These are phyloP conservation scores for Plectropomus leopardus DNA, from an alignment of 2,113 vertebrate species.

Conservation along the genomic window DNA sequence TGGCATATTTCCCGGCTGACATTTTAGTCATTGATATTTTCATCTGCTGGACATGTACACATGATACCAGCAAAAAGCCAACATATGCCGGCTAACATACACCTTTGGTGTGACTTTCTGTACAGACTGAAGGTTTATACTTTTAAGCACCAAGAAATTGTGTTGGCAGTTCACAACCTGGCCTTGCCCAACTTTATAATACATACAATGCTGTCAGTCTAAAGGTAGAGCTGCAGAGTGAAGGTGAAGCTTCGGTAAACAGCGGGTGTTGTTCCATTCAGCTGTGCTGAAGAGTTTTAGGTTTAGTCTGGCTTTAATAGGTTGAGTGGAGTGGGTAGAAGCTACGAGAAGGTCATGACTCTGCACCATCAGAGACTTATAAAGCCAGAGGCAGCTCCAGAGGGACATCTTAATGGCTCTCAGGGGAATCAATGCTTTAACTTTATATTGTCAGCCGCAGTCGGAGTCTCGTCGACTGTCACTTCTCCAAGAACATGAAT, in stretches of 20 bases:
- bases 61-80: too few relatives aligned
- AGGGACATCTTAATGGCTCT: constrained; percentile 57
- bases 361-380: constrained; percentile 30
- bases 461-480: constrained; percentile 49
- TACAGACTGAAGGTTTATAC: not conserved
- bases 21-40: too few relatives aligned
- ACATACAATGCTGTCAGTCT: not conserved
- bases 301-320: constrained; percentile 24
- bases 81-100: too few relatives aligned
- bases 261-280: constrained; percentile 17
- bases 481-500: constrained; percentile 35
- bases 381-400: constrained; percentile 35
- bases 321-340: constrained; percentile 1
- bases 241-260: constrained; percentile 42
- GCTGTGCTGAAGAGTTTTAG: not conserved
- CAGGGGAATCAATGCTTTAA: constrained; percentile 60
- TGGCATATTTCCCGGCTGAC: too few relatives aligned
- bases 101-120: not conserved
- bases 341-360: constrained; percentile 36
- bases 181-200: too few relatives aligned
- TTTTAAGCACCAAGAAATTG: not conserved
- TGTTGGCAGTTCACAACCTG: not conserved
- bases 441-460: constrained; percentile 33
- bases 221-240: constrained; percentile 24
- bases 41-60: too few relatives aligned